phyloP scores from a whole-genome alignment of 1,140 invertebrate genomes.

The Frieseomelitta varia region DNA sequence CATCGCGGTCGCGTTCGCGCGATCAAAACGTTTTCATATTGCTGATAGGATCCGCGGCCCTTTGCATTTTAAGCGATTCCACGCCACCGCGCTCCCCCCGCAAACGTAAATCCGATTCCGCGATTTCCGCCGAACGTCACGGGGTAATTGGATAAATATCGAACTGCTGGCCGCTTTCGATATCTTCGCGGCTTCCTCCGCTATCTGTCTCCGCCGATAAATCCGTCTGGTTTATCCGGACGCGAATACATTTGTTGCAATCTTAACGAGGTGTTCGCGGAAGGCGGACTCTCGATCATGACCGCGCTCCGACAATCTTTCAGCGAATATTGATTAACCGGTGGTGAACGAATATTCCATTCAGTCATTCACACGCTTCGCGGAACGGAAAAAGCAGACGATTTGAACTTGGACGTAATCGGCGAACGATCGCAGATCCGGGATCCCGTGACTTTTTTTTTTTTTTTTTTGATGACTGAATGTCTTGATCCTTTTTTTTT shows the following conservation, averaged over 20 bases:
- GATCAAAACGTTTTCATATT: not conserved
- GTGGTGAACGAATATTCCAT: not conserved
- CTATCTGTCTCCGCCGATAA: slow-evolving; percentile 30
- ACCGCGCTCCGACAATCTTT: not conserved
- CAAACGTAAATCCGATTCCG: slow-evolving; percentile 11
- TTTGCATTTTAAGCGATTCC: slow-evolving; percentile 11
- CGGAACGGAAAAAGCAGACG: not conserved
- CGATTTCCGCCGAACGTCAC: slow-evolving; percentile 2
- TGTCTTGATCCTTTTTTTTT: too few relatives aligned
- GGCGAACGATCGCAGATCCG: not conserved
- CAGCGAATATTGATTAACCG: not conserved
- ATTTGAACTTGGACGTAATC: not conserved
- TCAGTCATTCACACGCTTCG: not conserved
- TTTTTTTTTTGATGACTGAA: too few relatives aligned
- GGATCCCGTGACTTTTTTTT: too few relatives aligned
- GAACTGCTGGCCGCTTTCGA: not conserved
- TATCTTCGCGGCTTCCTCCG: not conserved
- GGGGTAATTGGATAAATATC: slow-evolving; percentile 23
- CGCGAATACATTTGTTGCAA: not conserved
- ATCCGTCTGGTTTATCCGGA: not conserved
- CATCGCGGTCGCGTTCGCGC: not conserved
- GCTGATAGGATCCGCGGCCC: not conserved
- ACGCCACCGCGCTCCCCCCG: too few relatives aligned
- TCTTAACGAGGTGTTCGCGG: not conserved
- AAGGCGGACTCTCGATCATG: not conserved